phyloP scores from a whole-genome alignment of 2,113 vertebrate genomes.

The Carlito syrichta region DNA sequence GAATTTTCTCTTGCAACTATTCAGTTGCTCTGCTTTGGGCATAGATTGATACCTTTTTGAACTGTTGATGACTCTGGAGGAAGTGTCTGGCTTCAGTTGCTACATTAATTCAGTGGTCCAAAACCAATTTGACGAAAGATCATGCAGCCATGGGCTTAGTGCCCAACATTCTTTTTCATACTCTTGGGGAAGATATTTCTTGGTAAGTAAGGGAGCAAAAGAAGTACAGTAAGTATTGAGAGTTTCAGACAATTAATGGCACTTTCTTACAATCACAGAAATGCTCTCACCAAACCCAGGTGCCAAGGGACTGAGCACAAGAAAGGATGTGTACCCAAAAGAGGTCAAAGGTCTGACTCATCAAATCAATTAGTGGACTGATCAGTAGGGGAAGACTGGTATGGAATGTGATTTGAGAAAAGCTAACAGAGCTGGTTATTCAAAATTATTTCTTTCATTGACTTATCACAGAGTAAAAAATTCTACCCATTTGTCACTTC shows the following conservation, averaged over 20 bases:
- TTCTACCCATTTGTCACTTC: neutral
- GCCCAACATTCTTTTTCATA: conserved; percentile 26
- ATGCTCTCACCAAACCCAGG: neutral
- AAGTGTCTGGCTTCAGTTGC: conserved; percentile 55
- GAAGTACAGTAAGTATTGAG: neutral
- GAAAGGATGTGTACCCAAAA: neutral
- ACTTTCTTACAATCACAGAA: neutral
- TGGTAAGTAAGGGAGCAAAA: neutral
- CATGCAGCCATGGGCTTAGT: neutral
- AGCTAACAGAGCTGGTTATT: neutral
- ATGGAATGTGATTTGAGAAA: neutral
- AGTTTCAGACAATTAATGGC: neutral
- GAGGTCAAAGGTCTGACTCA: neutral
- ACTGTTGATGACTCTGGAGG: conserved; percentile 43
- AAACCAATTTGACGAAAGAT: conserved; percentile 47
- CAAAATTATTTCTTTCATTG: neutral
- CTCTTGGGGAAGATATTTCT: neutral
- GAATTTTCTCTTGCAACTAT: conserved; percentile 65
- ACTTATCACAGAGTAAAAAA: neutral
- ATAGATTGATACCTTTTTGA: conserved; percentile 58
- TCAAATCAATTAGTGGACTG: neutral
- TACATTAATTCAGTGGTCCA: conserved; percentile 60
- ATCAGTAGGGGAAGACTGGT: neutral
- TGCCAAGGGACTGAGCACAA: neutral
- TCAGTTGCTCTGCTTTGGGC: neutral